Base-by-base conservation (phyloP, 2,888 invertebrate species). In the Aquatica leii region DNA sequence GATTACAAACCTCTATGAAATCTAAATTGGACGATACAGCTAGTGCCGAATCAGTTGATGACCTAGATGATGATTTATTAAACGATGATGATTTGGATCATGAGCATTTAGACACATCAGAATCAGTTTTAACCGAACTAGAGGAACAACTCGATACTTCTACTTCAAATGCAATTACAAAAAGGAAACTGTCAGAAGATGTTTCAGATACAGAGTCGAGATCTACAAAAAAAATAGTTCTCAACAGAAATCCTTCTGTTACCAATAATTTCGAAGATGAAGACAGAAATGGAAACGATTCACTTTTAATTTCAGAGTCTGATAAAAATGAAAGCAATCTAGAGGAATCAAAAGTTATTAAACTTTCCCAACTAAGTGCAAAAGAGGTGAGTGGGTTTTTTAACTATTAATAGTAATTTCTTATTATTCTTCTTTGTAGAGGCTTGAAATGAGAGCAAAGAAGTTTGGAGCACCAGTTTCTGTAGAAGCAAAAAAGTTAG, bases 381-480 rank as follows among this genome's bases (percentile, higher is more conserved):
- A 85, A 88, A 77, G 89, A 89, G 79, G 85, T 85, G 78, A 74
- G 66, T 53, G 43, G 50, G 62, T 53, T 9, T 55, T 1, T 24
- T 59, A 6, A 18, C 41, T 31, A n/a, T 52, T 59, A 62, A 18
- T 12, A 46, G 54, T 54, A 60, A 15, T 53, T 8, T 20, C 4
- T 31, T 50, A 41, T 40, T 53, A 12, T 50, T 62, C 18, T 71
- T 24, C 24, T 68, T 72, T 73, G 62, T 62, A 86, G 84, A 86
- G 90, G 66, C 77, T 93, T 59, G 92, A 92, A 78, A 84, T 92
- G 86, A 86, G 94, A 73, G 93, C 93, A 1, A 92, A 92, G 74
- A 88, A 93, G 74, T 94, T 94, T 83, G 93, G 93, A 2, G 82
- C 89, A 31, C 86, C 88, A 11, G 51, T 73, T 21, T 79, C 86